Conservation (phyloP, 2,888 invertebrate species). For the Agriotes lineatus region DNA sequence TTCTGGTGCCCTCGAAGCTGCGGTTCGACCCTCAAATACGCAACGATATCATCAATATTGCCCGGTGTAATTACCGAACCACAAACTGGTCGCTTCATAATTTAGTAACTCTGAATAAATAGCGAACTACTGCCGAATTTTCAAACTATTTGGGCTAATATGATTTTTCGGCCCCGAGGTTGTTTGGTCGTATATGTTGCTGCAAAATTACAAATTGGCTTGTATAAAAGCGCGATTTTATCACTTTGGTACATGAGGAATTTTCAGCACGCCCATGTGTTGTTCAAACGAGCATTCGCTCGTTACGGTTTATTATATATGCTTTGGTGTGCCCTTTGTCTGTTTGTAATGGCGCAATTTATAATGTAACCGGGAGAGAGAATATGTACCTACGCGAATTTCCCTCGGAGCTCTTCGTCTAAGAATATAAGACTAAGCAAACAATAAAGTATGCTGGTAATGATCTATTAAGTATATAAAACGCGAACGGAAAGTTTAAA, state of each 20-base stretch:
- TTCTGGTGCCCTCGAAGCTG: too few species aligned
- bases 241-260: background rate
- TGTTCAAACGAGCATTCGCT: slow-evolving; percentile 20
- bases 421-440: slow-evolving; percentile 11
- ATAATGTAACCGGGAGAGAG: background rate
- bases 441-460: slow-evolving; percentile 12
- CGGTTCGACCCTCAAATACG: too few species aligned
- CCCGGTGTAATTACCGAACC: too few species aligned
- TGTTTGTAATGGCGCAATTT: slow-evolving; percentile 25
- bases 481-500: slow-evolving; percentile 20
- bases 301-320: slow-evolving; percentile 17
- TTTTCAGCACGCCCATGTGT: slow-evolving; percentile 19
- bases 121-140: too few species aligned
- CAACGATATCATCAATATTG: too few species aligned
- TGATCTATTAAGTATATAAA: slow-evolving; percentile 21
- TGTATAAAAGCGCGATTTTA: background rate
- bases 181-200: too few species aligned
- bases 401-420: slow-evolving; percentile 5
- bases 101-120: too few species aligned
- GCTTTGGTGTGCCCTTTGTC: slow-evolving; percentile 13
- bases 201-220: too few species aligned
- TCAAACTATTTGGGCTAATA: too few species aligned
- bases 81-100: too few species aligned
- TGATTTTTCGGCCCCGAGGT: too few species aligned
- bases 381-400: slow-evolving; percentile 9